Evolutionary conservation across 1,140 invertebrate genomes (phyloP), one percentile per base, ranked within the genome.

Genomic region (Rhynchophorus ferrugineus): DNA sequence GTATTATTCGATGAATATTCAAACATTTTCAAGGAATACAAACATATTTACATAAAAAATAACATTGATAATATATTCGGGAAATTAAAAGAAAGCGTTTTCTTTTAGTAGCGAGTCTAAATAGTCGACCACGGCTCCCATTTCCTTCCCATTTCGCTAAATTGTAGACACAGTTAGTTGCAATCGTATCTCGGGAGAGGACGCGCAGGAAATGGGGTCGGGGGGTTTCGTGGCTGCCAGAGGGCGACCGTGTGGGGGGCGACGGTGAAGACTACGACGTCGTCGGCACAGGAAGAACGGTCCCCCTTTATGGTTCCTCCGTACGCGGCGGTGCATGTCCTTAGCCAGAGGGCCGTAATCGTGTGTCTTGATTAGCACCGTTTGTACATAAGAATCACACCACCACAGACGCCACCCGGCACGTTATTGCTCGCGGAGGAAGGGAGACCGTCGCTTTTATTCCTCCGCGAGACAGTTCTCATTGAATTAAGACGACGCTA

Each of bases 281-380:
- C n/a, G n/a, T n/a, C n/a, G n/a, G n/a, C n/a, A n/a, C 44, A 46
- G 46, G 55, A 52, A 64, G 53, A 46, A 61, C 49, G 49, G 46
- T 19, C 48, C 61, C 58, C 57, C 61, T 64, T 62, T 64, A 64
- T 62, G 60, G 56, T 60, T 58, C 58, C 49, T 44, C 55, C 53
- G 50, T 56, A 59, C 50, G 60, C 61, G 60, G 58, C 56, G 56
- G 54, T 59, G 60, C 61, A 63, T 63, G 60, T 63, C 63, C 60
- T 61, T 50, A 49, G 57, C 56, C 55, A 41, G 58, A 54, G 53
- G 56, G 56, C 60, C 63, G 67, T 68, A 69, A 69, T 69, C 67
- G 62, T 69, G 67, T 64, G 66, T 69, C 67, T 69, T 69, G 67
- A 69, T 69, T 69, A 69, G 67, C 64, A 60, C 61, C 66, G 60